A percentile compares a stretch with the other conserved stretches of the same genome.
Evolutionary conservation across 2,113 vertebrate genomes (phyloP).

Genomic region (Osmerus eperlanus): DNA sequence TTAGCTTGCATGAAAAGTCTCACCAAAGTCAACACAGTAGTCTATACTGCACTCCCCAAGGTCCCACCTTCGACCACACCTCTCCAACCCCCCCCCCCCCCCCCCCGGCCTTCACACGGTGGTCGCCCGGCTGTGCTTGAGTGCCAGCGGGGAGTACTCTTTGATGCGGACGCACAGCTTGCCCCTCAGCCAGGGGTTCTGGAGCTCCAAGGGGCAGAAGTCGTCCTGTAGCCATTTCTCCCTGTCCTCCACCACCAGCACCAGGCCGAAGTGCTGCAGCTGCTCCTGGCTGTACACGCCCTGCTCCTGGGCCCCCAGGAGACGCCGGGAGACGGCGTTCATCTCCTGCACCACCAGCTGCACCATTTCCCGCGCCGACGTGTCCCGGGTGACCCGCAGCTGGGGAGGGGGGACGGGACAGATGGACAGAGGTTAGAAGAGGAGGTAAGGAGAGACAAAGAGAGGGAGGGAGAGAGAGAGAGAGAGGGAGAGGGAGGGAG

Average conservation of each 20-base stretch:
- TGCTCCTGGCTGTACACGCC: constrained; percentile 77
- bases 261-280: constrained; percentile 82
- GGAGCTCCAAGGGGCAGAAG: constrained; percentile 79
- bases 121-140: constrained; percentile 79
- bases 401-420: constrained; percentile 39
- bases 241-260: constrained; percentile 70
- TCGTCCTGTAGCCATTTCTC: constrained; percentile 87
- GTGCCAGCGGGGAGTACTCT: constrained; percentile 80
- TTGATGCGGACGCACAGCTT: constrained; percentile 83
- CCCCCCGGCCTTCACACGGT: constrained; percentile 74
- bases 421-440: constrained; percentile 40
- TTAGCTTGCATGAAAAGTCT: constrained; percentile 2
- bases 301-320: constrained; percentile 59
- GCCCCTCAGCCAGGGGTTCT: constrained; percentile 76
- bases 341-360: constrained; percentile 86
- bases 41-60: neutral
- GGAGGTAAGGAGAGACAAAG: fast-evolving
- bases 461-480: neutral
- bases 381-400: constrained; percentile 80
- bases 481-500: too few species aligned
- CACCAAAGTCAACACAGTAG: constrained; percentile 9
- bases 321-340: constrained; percentile 67
- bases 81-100: neutral
- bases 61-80: neutral
- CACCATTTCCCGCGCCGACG: constrained; percentile 79